Conservation (phyloP, 2,113 vertebrate genomes). For the Herpetotheres cachinnans region DNA sequence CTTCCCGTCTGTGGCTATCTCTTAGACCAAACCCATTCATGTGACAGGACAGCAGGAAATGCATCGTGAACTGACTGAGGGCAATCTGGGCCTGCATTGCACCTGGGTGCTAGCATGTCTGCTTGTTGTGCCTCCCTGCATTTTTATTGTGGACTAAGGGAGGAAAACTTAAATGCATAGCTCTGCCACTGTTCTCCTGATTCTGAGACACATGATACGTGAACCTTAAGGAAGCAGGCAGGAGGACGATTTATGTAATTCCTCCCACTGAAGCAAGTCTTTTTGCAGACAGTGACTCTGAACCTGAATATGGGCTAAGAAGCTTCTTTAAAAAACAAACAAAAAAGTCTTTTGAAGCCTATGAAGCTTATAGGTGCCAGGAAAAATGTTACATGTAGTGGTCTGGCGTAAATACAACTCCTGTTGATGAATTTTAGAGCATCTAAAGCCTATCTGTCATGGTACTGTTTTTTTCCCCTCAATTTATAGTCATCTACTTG, state of each 20-base stretch:
- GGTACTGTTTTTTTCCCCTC: neutral
- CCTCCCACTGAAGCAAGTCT: neutral
- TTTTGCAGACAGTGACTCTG: neutral
- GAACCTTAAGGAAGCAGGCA: neutral
- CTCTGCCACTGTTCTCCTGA: neutral
- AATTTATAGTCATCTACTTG: too few relatives aligned
- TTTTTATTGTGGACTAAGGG: rapidly evolving
- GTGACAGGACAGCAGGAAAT: neutral
- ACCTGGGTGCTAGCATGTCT: neutral
- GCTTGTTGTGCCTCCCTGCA: neutral
- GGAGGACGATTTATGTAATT: neutral
- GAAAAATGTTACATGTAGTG: neutral
- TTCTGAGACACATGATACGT: neutral
- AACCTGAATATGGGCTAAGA: neutral
- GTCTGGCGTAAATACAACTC: neutral
- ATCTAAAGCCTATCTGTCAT: neutral
- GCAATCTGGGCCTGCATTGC: neutral
- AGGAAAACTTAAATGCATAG: neutral
- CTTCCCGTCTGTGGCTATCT: neutral
- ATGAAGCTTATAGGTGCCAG: neutral
- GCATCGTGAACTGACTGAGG: rapidly evolving
- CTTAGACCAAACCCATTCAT: neutral
- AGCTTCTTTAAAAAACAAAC: neutral
- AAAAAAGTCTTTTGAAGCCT: neutral
- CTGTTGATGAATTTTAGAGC: neutral